Conservation (phyloP, 30 jellyfish, hydroid and myxozoan species). For the Turritopsis dohrnii region DNA sequence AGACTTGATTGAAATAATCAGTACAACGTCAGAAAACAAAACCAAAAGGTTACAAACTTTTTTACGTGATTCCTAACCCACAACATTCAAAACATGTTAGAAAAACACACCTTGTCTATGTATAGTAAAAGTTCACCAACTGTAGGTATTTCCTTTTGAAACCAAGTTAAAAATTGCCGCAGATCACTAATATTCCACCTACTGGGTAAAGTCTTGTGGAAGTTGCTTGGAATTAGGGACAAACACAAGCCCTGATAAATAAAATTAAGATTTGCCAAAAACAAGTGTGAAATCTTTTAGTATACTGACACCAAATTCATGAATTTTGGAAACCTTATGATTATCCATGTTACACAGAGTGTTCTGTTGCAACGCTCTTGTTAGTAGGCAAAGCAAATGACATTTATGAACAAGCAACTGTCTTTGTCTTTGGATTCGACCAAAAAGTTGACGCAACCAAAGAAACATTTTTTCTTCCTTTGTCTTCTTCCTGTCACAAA, state of each 20-base stretch:
- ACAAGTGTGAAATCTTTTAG: too few relatives aligned
- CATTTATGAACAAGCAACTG: conserved; percentile 60
- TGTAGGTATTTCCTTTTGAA: conserved; percentile 39
- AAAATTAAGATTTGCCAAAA: background rate
- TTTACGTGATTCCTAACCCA: too few relatives aligned
- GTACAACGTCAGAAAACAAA: too few relatives aligned
- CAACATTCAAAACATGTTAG: too few relatives aligned
- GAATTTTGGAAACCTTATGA: conserved; percentile 33
- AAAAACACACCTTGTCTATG: conserved; percentile 21
- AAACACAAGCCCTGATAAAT: conserved; percentile 58
- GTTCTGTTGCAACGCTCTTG: conserved; percentile 40
- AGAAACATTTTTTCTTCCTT: conserved; percentile 13
- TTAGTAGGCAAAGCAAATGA: conserved; percentile 74
- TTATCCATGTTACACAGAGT: conserved; percentile 34
- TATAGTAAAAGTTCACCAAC: conserved; percentile 1
- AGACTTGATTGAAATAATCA: too few relatives aligned
- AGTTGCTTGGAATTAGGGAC: conserved; percentile 60
- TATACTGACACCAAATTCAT: too few relatives aligned
- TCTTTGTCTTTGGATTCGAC: conserved; percentile 61
- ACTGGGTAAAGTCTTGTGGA: conserved; percentile 16
- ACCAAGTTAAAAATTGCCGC: conserved; percentile 61
- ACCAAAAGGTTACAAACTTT: too few relatives aligned
- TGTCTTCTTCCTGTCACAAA: background rate
- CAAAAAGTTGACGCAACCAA: conserved; percentile 44
- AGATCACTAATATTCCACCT: conserved; percentile 57